These are phyloP conservation scores for Eristalinus aeneus DNA, from an alignment of 2,888 invertebrate genomes.

Conservation along the genomic window DNA sequence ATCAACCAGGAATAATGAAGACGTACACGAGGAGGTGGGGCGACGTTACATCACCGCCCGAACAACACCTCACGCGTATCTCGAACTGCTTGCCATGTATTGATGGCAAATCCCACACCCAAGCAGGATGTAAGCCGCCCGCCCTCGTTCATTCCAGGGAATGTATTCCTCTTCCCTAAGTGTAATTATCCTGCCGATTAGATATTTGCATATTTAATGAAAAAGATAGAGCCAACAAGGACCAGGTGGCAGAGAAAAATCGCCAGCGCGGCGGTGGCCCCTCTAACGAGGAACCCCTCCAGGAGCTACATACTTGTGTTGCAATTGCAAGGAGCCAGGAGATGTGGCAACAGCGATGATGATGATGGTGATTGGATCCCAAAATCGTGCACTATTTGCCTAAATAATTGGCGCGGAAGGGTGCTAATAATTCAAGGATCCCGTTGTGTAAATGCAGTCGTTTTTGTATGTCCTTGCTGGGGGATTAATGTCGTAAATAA, in stretches of 20 bases:
- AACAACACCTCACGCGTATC: neutral
- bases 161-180: constrained; percentile 65
- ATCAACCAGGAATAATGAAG: constrained; percentile 19
- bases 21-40: neutral
- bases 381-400: constrained; percentile 44
- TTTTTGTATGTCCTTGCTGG: neutral
- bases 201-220: constrained; percentile 69
- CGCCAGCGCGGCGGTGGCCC: neutral
- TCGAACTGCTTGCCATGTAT: constrained; percentile 31
- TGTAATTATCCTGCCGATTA: constrained; percentile 68
- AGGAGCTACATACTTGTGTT: too few relatives aligned
- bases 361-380: constrained; percentile 26
- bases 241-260: constrained; percentile 20
- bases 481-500: neutral
- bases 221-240: constrained; percentile 26
- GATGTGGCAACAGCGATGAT: neutral
- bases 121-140: neutral
- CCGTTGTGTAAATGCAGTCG: too few relatives aligned
- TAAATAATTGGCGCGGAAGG: constrained; percentile 52
- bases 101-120: constrained; percentile 43
- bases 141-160: constrained; percentile 24
- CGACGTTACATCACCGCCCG: neutral
- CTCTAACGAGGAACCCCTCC: constrained; percentile 47
- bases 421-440: constrained; percentile 52
- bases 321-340: constrained; percentile 6